These are phyloP conservation scores for Calliopsis andreniformis DNA, from an alignment of 1,140 invertebrate genomes.

Conservation along the genomic window DNA sequence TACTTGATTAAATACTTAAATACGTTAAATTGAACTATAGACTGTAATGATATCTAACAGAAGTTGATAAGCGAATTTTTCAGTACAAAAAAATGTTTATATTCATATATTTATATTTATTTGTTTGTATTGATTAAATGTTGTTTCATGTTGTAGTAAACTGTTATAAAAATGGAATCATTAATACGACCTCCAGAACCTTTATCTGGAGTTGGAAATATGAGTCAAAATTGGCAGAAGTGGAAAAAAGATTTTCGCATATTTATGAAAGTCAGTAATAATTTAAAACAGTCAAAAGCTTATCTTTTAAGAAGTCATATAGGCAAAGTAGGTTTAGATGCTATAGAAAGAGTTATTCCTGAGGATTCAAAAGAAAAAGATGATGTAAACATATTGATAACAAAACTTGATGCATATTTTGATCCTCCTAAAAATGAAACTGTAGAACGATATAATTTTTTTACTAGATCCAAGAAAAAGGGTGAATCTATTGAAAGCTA, in stretches of 20 bases:
- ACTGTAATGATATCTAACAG: too few relatives aligned
- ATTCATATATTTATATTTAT: too few relatives aligned
- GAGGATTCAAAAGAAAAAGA: constrained; percentile 27
- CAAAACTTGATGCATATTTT: constrained; percentile 54
- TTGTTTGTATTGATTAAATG: too few relatives aligned
- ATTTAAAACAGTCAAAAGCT: constrained; percentile 40
- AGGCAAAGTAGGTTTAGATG: constrained; percentile 51
- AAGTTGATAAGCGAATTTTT: too few relatives aligned
- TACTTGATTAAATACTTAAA: too few relatives aligned
- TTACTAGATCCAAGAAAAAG: constrained; percentile 29
- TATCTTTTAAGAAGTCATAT: constrained; percentile 51
- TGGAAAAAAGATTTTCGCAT: constrained; percentile 59
- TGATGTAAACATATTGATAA: constrained; percentile 47
- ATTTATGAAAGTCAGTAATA: constrained; percentile 52
- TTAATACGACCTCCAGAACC: constrained; percentile 34
- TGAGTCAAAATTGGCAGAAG: constrained; percentile 53
- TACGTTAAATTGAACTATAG: too few relatives aligned
- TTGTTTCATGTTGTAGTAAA: neutral
- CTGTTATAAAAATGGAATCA: constrained; percentile 42
- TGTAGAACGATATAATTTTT: constrained; percentile 57
- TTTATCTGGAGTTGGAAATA: constrained; percentile 32
- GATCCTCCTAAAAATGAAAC: constrained; percentile 53
- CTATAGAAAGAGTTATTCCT: constrained; percentile 42
- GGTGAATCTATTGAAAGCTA: constrained; percentile 52
- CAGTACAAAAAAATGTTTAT: too few relatives aligned